phyloP scores from a whole-genome alignment of 1,140 invertebrate species.

The Trachymyrmex septentrionalis region DNA sequence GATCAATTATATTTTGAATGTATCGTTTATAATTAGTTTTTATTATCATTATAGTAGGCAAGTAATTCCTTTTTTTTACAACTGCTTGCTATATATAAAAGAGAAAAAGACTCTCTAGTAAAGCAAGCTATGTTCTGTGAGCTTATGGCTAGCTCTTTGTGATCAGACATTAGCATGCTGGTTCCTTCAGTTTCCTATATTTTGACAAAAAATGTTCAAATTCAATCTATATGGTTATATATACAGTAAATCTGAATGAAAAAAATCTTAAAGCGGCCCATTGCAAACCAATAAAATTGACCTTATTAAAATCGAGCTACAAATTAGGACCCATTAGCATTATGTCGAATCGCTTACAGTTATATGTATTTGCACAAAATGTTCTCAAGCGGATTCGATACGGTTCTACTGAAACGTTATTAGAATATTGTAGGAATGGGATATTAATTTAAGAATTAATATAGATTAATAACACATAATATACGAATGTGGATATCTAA shows the following conservation, averaged over 20 bases:
- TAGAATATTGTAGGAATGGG: slow-evolving; percentile 69
- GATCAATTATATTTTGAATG: slow-evolving; percentile 49
- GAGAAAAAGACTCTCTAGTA: slow-evolving; percentile 41
- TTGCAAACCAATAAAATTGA: slow-evolving; percentile 13
- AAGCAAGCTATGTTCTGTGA: not conserved
- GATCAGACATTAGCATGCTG: slow-evolving; percentile 24
- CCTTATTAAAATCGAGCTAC: slow-evolving; percentile 18
- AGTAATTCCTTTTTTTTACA: slow-evolving; percentile 45
- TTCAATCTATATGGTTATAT: not conserved
- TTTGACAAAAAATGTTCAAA: slow-evolving; percentile 15
- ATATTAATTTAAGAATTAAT: slow-evolving; percentile 80
- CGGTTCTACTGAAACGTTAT: slow-evolving; percentile 57
- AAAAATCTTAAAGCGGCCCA: slow-evolving; percentile 4
- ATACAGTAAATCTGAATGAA: slow-evolving; percentile 1
- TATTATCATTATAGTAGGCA: slow-evolving; percentile 40
- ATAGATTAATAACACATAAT: slow-evolving; percentile 81
- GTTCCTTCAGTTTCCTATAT: slow-evolving; percentile 54
- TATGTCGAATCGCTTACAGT: slow-evolving; percentile 37
- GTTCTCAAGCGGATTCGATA: slow-evolving; percentile 42
- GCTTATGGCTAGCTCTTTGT: not conserved
- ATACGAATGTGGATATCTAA: slow-evolving; percentile 78
- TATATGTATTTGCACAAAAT: slow-evolving; percentile 59
- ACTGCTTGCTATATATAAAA: slow-evolving; percentile 38
- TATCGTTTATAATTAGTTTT: slow-evolving; percentile 27
- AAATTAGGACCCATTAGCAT: not conserved